Evolutionary conservation across 1,140 invertebrate genomes (phyloP), one percentile per base, ranked within the genome.

Genomic region (Aleiodes sp.): DNA sequence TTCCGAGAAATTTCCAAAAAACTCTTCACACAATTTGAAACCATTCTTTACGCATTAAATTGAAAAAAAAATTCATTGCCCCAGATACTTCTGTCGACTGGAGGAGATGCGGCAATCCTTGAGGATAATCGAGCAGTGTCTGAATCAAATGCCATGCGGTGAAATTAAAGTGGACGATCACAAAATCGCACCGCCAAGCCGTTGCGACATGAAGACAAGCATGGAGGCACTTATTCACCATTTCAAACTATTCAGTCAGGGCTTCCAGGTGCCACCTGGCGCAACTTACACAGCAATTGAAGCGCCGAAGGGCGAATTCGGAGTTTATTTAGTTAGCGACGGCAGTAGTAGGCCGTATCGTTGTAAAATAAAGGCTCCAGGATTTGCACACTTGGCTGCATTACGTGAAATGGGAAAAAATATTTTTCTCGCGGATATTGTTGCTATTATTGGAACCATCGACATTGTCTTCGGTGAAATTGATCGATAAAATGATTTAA

Each of bases 211-310:
- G 96, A 98, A 98, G 88, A 93, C 92, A 0, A 98, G 96, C 0
- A 99, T 99, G 98, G 98, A 99, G 85, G 94, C 97, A 0, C 86
- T 99, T 28, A 99, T 99, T 83, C 98, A 99, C 86, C 98, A 99
- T 83, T 99, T 99, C 86, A 99, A 99, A 87, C 87, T 99, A 46
- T 99, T 96, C 86, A 96, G 96, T 10, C 97, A 99, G 87, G 98
- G 98, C 0, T 99, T 94, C 85, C 93, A 94, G 83, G 98, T 99
- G 43, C 98, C 98, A 1, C 94, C 98, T 19, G 98, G 98, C 12
- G 82, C 92, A 1, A 97, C 96, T 1, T 99, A 98, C 86, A 98
- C 97, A 1, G 95, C 96, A 1, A 92, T 99, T 70, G 98, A 99
- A 87, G 97, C 97, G 4, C 98, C 98, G 3, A 99, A 98, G 85